Evolutionary conservation across 2,888 invertebrate species (phyloP), one percentile per base, ranked within the genome.

Genomic region (Resseliella maxima): DNA sequence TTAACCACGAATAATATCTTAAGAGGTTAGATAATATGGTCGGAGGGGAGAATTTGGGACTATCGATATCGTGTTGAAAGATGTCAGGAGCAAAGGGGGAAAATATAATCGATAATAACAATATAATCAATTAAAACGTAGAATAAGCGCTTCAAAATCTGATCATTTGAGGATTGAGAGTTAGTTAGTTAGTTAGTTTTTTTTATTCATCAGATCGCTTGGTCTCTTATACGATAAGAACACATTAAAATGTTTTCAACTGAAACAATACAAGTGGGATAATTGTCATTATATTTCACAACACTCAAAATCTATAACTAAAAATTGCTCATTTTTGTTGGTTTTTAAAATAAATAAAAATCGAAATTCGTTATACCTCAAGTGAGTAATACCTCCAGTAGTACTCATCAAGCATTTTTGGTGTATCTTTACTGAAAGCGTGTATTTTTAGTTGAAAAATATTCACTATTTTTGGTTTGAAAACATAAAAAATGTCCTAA

Each of bases 141-240:
- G 5, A 59, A 24, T 8, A 59, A 59, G 59, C 59, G 59, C 6
- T 15, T 59, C 6, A 24, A 59, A 24, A 24, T n/a, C 18, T 50
- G n/a, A 41, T 59, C 59, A 59, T 59, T 41, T 41, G 41, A 24
- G 59, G 24, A 24, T 5, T 24, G 24, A 24, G 5, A 59, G 24
- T 24, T n/a, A n/a, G n/a, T n/a, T n/a, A n/a, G n/a, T n/a, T n/a
- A n/a, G n/a, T n/a, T n/a, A n/a, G n/a, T n/a, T n/a, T n/a, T n/a
- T n/a, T n/a, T n/a, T n/a, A n/a, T n/a, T 24, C 24, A 24, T 24
- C 59, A 59, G 24, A 59, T 59, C 59, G 59, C 59, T n/a, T 59
- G 59, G 59, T 59, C 59, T 59, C 59, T 59, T 59, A 59, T 59
- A 24, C 59, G 24, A 59, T 59, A 59, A 59, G 59, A 59, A 59